A percentile compares a stretch with the other conserved stretches of the same genome.
Evolutionary conservation across 2,888 invertebrate species (phyloP).

Genomic region (Gandaritis pyraliata): DNA sequence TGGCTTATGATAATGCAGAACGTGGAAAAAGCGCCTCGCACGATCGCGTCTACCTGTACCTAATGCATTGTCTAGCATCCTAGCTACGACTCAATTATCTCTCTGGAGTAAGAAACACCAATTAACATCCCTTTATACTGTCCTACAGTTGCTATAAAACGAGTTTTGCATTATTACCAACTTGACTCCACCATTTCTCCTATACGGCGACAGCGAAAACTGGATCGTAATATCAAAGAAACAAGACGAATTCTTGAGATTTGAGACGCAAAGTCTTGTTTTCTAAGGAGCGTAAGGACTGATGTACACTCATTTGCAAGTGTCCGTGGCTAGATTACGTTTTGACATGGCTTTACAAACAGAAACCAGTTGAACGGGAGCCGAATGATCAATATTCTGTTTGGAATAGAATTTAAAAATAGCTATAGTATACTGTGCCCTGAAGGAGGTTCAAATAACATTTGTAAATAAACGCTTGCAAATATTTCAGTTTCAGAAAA

Average conservation of each 20-base stretch:
- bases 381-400: slow-evolving; percentile 54
- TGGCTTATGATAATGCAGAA: slow-evolving; percentile 32
- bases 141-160: slow-evolving; percentile 56
- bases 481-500: slow-evolving; percentile 31
- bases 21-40: slow-evolving; percentile 16
- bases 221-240: slow-evolving; percentile 22
- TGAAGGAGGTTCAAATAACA: slow-evolving; percentile 33
- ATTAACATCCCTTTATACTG: slow-evolving; percentile 73
- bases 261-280: slow-evolving; percentile 31
- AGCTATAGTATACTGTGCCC: slow-evolving; percentile 40
- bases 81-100: slow-evolving; percentile 75
- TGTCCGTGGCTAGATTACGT: slow-evolving; percentile 69
- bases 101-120: slow-evolving; percentile 68
- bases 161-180: slow-evolving; percentile 44
- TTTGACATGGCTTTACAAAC: slow-evolving; percentile 70
- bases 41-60: slow-evolving; percentile 52
- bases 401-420: slow-evolving; percentile 58
- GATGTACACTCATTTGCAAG: slow-evolving; percentile 72
- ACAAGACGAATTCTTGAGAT: slow-evolving; percentile 15
- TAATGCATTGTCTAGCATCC: slow-evolving; percentile 70
- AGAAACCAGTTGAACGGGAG: slow-evolving; percentile 60
- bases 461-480: slow-evolving; percentile 22
- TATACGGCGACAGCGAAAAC: slow-evolving; percentile 8
- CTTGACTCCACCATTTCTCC: slow-evolving; percentile 10
- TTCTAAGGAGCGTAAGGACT: slow-evolving; percentile 48